Conservation (phyloP, 2,888 invertebrate species). For the Agrotis clavis region DNA sequence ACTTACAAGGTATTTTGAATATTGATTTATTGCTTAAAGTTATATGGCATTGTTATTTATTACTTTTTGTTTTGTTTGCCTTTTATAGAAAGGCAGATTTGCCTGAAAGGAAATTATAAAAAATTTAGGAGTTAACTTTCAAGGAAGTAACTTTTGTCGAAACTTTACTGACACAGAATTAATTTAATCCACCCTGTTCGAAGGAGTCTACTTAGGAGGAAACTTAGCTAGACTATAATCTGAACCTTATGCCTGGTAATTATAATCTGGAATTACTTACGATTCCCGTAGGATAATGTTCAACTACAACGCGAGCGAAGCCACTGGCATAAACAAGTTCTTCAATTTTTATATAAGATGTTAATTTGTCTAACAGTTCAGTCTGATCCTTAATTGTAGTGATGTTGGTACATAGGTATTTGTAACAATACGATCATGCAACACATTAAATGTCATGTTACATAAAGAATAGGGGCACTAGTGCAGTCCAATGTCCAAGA, state of each 20-base stretch:
- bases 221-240: too few species aligned
- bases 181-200: too few species aligned
- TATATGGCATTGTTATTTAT: slow-evolving; percentile 18
- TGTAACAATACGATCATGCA: slow-evolving; percentile 27
- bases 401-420: slow-evolving; percentile 16
- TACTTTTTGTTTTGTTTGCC: not conserved
- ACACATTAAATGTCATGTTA: slow-evolving; percentile 33
- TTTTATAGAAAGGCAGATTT: not conserved
- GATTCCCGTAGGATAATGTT: too few species aligned
- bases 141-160: not conserved
- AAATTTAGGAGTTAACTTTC: not conserved
- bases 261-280: too few species aligned
- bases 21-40: slow-evolving; percentile 31
- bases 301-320: too few species aligned
- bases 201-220: too few species aligned
- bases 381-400: not conserved
- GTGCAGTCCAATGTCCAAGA: slow-evolving; percentile 1
- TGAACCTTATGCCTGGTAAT: too few species aligned
- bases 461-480: slow-evolving; percentile 20
- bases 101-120: not conserved
- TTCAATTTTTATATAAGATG: too few species aligned
- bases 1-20: slow-evolving; percentile 37
- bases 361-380: too few species aligned
- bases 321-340: too few species aligned
- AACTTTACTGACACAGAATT: not conserved